phyloP scores from a whole-genome alignment of 2,113 vertebrate genomes.

The Nothocercus nigrocapillus region DNA sequence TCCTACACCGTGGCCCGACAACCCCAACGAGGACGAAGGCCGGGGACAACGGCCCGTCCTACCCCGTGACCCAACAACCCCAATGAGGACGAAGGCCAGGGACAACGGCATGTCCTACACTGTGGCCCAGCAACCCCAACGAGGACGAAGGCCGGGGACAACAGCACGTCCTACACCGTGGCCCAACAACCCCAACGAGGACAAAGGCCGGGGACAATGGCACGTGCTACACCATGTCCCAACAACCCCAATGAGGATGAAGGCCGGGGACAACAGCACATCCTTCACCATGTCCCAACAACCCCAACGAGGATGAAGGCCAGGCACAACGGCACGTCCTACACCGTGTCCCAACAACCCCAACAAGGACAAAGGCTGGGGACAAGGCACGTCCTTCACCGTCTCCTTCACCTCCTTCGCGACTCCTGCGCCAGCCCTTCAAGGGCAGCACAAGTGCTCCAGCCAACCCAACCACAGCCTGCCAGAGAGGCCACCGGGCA shows the following conservation, averaged over 20 bases:
- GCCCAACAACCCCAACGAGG: background rate
- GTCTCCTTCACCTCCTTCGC: background rate
- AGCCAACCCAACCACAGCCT: background rate
- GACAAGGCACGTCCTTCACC: background rate
- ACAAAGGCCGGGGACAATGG: background rate
- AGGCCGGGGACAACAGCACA: background rate
- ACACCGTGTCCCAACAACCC: no score
- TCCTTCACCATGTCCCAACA: background rate
- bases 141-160: no score
- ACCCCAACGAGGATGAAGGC: no score
- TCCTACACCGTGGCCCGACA: background rate
- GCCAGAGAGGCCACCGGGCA: background rate
- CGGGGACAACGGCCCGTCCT: background rate
- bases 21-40: no score
- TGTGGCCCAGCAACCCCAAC: background rate
- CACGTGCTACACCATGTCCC: background rate
- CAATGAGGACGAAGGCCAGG: no score
- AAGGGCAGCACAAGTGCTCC: background rate
- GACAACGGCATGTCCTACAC: background rate
- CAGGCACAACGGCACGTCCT: background rate
- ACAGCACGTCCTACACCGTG: background rate
- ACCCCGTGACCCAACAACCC: no score
- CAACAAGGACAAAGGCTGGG: no score
- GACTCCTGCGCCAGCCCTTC: no score
- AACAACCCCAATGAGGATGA: no score